Evolutionary conservation across 2,113 vertebrate species (phyloP).

Genomic region (Mungos mungo): DNA sequence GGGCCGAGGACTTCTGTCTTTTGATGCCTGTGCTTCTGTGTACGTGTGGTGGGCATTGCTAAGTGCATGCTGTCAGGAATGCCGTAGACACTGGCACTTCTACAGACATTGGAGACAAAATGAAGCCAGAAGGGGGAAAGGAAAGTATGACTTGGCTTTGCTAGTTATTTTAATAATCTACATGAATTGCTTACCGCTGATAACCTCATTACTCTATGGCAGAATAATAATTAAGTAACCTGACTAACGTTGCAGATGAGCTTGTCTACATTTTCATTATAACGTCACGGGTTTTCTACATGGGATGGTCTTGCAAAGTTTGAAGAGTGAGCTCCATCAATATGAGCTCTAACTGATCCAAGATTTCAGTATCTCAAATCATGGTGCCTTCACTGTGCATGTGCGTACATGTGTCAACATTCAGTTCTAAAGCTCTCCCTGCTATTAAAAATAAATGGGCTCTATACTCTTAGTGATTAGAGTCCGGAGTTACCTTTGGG

Average conservation of each 20-base stretch:
- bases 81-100: neutral
- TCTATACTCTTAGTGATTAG: neutral
- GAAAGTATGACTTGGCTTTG: conserved; percentile 9
- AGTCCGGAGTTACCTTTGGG: neutral
- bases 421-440: neutral
- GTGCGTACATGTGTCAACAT: neutral
- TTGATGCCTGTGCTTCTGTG: neutral
- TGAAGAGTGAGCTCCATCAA: neutral
- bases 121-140: neutral
- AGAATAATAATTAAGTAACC: conserved; percentile 14
- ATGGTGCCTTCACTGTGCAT: neutral
- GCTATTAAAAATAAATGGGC: conserved; percentile 33
- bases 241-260: neutral
- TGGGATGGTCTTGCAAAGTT: neutral
- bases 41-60: neutral
- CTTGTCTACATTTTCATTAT: neutral
- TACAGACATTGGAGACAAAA: neutral
- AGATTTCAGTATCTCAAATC: conserved; percentile 16
- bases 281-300: neutral
- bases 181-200: neutral
- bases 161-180: conserved; percentile 36
- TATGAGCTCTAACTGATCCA: neutral
- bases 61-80: too few species aligned
- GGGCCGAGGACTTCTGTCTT: rapidly evolving
- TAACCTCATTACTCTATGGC: neutral